Conservation (phyloP, 1,140 invertebrate species). For the Penaeus chinensis region DNA sequence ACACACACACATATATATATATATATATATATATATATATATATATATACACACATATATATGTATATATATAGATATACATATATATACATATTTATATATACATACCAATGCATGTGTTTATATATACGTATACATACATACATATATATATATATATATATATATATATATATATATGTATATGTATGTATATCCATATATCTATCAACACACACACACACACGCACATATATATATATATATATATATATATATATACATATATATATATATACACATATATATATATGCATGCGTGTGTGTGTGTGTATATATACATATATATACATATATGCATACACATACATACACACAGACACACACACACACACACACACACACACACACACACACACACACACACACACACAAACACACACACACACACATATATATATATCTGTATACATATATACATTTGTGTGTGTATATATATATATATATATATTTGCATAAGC, state of each 20-base stretch:
- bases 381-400: too few species aligned
- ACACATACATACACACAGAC: too few species aligned
- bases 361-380: too few species aligned
- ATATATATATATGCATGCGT: background rate
- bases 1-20: background rate
- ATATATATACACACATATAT: constrained; percentile 6
- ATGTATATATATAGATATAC: background rate
- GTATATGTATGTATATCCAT: background rate
- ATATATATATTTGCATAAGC: too few species aligned
- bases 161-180: constrained; percentile 7
- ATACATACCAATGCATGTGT: background rate
- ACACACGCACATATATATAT: background rate
- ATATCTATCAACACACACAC: background rate
- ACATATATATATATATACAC: background rate
- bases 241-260: constrained; percentile 18
- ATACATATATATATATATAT: background rate
- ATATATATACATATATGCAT: background rate
- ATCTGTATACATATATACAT: too few species aligned
- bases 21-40: constrained; percentile 18
- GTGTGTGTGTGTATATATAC: background rate
- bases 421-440: too few species aligned
- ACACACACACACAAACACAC: too few species aligned
- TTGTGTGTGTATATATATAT: too few species aligned
- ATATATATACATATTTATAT: background rate
- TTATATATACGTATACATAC: constrained; percentile 7